A percentile compares a stretch with the other conserved stretches of the same genome.
Evolutionary conservation across 2,888 invertebrate species (phyloP).

Genomic region (Patella pellucida): DNA sequence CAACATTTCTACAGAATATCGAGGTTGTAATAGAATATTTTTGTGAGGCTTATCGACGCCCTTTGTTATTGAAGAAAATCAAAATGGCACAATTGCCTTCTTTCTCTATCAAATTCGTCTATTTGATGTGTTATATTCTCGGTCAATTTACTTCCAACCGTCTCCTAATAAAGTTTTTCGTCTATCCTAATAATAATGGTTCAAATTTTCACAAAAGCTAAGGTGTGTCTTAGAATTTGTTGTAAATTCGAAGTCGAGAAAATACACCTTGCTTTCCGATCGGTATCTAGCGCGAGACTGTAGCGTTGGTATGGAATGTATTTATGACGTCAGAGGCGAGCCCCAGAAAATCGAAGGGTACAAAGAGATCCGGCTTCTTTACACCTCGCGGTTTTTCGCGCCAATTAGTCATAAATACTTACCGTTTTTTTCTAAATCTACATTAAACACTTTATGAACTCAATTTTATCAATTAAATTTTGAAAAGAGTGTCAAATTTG

Average conservation of each 20-base stretch:
- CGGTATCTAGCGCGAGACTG: conserved; percentile 12
- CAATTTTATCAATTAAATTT: too few relatives aligned
- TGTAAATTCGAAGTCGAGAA: conserved; percentile 3
- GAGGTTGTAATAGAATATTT: too few relatives aligned
- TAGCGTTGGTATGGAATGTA: neutral
- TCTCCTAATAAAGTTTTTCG: neutral
- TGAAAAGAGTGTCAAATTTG: too few relatives aligned
- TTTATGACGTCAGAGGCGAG: neutral
- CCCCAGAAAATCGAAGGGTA: neutral
- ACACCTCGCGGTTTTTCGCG: too few relatives aligned
- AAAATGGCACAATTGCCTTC: too few relatives aligned
- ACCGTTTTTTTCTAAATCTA: too few relatives aligned
- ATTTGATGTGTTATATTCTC: neutral
- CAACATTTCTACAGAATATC: too few relatives aligned
- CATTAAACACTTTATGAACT: too few relatives aligned
- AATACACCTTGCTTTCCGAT: neutral
- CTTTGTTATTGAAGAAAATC: neutral
- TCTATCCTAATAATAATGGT: too few relatives aligned
- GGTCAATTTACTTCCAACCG: neutral
- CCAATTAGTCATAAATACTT: too few relatives aligned
- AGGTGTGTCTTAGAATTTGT: neutral
- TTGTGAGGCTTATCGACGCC: neutral
- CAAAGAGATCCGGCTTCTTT: too few relatives aligned
- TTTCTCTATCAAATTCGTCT: too few relatives aligned
- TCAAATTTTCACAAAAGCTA: neutral